A percentile compares a stretch with the other conserved stretches of the same genome.
These are phyloP conservation scores for Isotomurus palustris DNA, from an alignment of 2,888 invertebrate genomes.

Conservation along the genomic window DNA sequence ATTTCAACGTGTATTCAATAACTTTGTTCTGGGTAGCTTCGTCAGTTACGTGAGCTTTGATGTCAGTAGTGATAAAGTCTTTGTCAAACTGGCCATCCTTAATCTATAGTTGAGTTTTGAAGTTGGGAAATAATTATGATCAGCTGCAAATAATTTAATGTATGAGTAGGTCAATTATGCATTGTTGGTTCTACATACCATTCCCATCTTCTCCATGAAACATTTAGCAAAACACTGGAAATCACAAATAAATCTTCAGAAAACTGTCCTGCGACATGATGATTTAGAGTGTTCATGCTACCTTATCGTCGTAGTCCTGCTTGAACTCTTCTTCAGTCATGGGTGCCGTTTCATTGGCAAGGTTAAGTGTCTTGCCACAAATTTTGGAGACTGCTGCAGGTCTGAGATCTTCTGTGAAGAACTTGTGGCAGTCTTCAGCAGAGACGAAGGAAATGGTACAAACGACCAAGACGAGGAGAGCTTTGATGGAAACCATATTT, in stretches of 20 bases:
- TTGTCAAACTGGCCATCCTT: slow-evolving; percentile 21
- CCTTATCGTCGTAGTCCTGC: slow-evolving; percentile 27
- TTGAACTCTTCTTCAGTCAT: slow-evolving; percentile 20
- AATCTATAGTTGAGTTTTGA: slow-evolving; percentile 14
- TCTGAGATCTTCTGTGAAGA: slow-evolving; percentile 16
- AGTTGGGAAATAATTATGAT: neutral
- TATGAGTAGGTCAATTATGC: neutral
- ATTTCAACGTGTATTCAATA: slow-evolving; percentile 23
- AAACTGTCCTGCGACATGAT: neutral
- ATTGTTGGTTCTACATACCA: slow-evolving; percentile 30
- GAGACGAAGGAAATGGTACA: too few species aligned
- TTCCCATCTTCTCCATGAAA: slow-evolving; percentile 21
- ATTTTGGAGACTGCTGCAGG: slow-evolving; percentile 17
- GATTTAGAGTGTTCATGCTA: neutral
- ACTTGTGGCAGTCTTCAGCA: slow-evolving; percentile 19
- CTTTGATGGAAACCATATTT: too few species aligned
- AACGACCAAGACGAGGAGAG: neutral
- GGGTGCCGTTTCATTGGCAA: slow-evolving; percentile 18
- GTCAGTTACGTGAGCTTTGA: slow-evolving; percentile 23
- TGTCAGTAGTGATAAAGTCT: slow-evolving; percentile 24
- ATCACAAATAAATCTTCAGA: neutral
- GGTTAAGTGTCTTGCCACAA: slow-evolving; percentile 16
- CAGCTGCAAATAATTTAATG: neutral
- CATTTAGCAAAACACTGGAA: slow-evolving; percentile 31
- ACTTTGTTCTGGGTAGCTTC: slow-evolving; percentile 21